These are phyloP conservation scores for Cephalotes varians DNA, from an alignment of 2,888 invertebrate genomes.

Conservation along the genomic window DNA sequence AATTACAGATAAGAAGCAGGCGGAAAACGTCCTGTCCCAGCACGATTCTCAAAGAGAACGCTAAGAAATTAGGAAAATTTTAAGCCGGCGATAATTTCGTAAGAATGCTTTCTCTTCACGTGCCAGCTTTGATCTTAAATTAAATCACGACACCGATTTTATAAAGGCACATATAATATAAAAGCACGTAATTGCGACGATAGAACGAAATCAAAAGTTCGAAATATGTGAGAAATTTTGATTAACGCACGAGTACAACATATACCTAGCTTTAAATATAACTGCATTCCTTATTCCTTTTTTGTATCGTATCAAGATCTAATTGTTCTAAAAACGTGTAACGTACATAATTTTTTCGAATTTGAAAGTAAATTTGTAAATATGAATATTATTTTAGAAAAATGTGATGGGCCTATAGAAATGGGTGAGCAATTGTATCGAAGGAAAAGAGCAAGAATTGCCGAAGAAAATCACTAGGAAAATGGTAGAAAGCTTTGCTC, in stretches of 20 bases:
- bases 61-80: conserved; percentile 49
- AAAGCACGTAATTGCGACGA: conserved; percentile 7
- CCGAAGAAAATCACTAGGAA: conserved; percentile 52
- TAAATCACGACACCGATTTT: conserved; percentile 39
- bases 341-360: neutral
- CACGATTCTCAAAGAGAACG: conserved; percentile 35
- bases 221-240: conserved; percentile 5
- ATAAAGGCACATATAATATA: neutral
- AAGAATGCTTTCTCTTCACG: conserved; percentile 41
- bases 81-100: conserved; percentile 49
- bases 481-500: conserved; percentile 58
- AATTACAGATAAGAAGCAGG: conserved; percentile 69
- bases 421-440: conserved; percentile 15
- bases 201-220: neutral
- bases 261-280: neutral
- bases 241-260: neutral
- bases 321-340: neutral
- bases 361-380: neutral
- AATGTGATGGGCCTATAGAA: conserved; percentile 6
- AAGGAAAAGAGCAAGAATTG: conserved; percentile 8
- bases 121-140: conserved; percentile 18
- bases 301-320: neutral
- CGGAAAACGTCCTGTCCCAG: conserved; percentile 58
- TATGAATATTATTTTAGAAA: neutral
- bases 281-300: neutral